These are phyloP conservation scores for Dimorphilus gyrociliatus DNA, from an alignment of 2,888 invertebrate genomes.

Conservation along the genomic window DNA sequence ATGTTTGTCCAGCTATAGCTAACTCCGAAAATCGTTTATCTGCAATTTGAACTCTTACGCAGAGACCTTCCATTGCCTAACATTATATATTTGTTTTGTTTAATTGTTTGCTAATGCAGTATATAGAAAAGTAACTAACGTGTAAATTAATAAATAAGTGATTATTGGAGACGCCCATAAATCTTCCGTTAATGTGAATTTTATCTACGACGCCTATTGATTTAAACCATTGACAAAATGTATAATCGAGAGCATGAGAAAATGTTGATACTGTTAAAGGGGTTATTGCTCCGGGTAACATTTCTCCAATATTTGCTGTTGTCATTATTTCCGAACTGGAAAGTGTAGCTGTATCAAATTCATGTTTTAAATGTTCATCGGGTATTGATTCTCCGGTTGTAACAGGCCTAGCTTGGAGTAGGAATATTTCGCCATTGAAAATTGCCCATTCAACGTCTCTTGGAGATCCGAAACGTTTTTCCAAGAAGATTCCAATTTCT, in stretches of 20 bases:
- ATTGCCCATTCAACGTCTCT: slow-evolving; percentile 70
- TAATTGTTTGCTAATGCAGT: not conserved
- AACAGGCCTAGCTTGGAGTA: slow-evolving; percentile 56
- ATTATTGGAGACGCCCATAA: slow-evolving; percentile 10
- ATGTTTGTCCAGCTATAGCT: slow-evolving; percentile 18
- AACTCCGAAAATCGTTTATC: slow-evolving; percentile 16
- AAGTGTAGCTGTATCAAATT: slow-evolving; percentile 53
- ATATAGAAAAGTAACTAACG: no score
- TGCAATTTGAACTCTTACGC: slow-evolving; percentile 1
- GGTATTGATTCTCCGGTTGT: slow-evolving; percentile 55
- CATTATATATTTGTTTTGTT: slow-evolving; percentile 4
- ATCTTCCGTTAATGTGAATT: slow-evolving; percentile 8
- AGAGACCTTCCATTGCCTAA: slow-evolving; percentile 3
- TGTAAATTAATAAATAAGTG: slow-evolving; percentile 20
- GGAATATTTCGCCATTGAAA: slow-evolving; percentile 40
- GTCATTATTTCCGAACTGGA: slow-evolving; percentile 50
- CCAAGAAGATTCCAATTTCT: slow-evolving; percentile 41
- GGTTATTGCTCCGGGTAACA: slow-evolving; percentile 48
- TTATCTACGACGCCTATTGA: slow-evolving; percentile 4
- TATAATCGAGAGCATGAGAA: slow-evolving; percentile 21
- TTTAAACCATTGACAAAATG: slow-evolving; percentile 6
- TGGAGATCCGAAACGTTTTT: slow-evolving; percentile 50
- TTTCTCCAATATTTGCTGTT: slow-evolving; percentile 57
- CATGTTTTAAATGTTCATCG: slow-evolving; percentile 60
- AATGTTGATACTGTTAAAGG: slow-evolving; percentile 40